Conservation (phyloP, 2,113 vertebrate species). For the Grallaria varia region DNA sequence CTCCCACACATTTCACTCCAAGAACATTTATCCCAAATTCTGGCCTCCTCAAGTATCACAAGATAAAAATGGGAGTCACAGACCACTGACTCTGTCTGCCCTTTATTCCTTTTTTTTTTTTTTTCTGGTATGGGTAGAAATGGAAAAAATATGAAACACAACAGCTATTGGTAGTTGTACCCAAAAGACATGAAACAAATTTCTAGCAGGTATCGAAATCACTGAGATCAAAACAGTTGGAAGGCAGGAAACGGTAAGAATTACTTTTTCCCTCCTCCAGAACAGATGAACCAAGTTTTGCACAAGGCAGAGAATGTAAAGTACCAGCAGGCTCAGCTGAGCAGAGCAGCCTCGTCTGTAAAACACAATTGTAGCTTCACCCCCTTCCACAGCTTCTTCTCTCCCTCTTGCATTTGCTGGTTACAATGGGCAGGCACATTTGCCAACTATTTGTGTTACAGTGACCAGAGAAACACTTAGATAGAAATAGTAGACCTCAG, state of each 20-base stretch:
- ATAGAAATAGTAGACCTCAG: neutral
- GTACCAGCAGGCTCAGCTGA: neutral
- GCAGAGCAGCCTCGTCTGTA: neutral
- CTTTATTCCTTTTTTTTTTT: neutral
- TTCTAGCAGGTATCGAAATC: neutral
- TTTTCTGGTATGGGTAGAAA: neutral
- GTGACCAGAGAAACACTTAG: neutral
- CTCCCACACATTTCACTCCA: neutral
- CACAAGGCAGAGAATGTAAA: neutral
- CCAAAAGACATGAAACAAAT: neutral
- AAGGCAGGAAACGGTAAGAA: neutral
- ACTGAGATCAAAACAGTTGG: neutral
- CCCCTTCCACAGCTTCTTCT: neutral
- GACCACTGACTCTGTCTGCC: neutral
- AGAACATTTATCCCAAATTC: neutral
- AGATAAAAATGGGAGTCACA: neutral
- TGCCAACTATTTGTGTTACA: neutral
- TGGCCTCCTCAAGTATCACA: neutral
- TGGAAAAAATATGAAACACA: neutral
- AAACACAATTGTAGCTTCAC: neutral
- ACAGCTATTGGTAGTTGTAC: neutral
- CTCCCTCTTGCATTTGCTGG: neutral
- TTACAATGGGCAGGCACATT: neutral
- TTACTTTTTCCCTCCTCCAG: neutral
- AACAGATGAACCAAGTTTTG: neutral